phyloP scores from a whole-genome alignment of 2,888 invertebrate genomes.

The Nomada fabriciana region DNA sequence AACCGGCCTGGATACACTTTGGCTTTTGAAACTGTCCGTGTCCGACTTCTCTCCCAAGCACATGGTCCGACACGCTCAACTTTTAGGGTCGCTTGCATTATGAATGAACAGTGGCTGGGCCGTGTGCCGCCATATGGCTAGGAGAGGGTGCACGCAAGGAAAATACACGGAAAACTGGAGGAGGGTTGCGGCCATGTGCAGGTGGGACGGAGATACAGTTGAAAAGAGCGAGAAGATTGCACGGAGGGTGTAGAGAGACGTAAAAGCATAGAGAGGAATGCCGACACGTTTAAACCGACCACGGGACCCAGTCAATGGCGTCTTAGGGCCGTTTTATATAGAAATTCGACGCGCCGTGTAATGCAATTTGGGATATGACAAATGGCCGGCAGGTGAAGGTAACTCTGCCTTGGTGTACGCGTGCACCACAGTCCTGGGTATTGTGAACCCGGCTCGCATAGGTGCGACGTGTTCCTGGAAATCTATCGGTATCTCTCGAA shows the following conservation, averaged over 20 bases:
- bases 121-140: conserved; percentile 62
- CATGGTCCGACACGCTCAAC: conserved; percentile 45
- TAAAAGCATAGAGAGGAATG: conserved; percentile 35
- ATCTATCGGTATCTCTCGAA: conserved; percentile 11
- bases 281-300: conserved; percentile 58
- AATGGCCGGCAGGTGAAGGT: conserved; percentile 69
- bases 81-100: conserved; percentile 68
- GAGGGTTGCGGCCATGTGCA: not conserved
- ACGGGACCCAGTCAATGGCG: conserved; percentile 64
- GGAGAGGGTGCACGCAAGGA: conserved; percentile 9
- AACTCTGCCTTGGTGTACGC: conserved; percentile 18
- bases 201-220: too few species aligned
- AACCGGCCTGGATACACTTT: not conserved
- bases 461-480: conserved; percentile 6
- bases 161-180: not conserved
- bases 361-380: conserved; percentile 72
- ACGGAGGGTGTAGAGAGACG: conserved; percentile 27
- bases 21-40: conserved; percentile 39
- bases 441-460: conserved; percentile 38
- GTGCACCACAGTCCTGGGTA: conserved; percentile 26
- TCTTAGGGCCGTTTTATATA: conserved; percentile 67
- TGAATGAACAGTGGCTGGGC: conserved; percentile 64
- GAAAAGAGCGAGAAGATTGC: not conserved
- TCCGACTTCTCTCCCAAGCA: conserved; percentile 37
- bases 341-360: conserved; percentile 71